phyloP scores from a whole-genome alignment of 2,888 invertebrate species.

The Euphydryas editha region DNA sequence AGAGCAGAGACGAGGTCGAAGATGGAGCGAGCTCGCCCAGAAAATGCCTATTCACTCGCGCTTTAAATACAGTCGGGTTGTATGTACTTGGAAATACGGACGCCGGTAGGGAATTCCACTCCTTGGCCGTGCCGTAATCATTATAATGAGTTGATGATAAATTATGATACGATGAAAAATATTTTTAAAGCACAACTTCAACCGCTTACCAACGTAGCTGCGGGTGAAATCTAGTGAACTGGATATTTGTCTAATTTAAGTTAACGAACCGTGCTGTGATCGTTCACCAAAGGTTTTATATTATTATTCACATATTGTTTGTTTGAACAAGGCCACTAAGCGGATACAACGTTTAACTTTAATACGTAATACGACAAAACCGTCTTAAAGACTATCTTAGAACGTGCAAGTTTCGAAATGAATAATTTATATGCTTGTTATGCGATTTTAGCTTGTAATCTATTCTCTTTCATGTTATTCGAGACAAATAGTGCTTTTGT shows the following conservation, averaged over 20 bases:
- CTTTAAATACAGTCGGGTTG: too few relatives aligned
- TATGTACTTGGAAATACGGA: too few relatives aligned
- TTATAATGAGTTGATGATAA: too few relatives aligned
- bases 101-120: too few relatives aligned
- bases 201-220: too few relatives aligned
- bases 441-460: background rate
- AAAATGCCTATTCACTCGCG: too few relatives aligned
- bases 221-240: too few relatives aligned
- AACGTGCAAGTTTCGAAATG: conserved; percentile 17
- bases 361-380: conserved; percentile 33
- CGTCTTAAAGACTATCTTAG: conserved; percentile 33
- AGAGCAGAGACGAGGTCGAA: too few relatives aligned
- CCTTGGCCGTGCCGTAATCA: too few relatives aligned
- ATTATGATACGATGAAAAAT: too few relatives aligned
- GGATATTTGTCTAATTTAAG: background rate
- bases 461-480: background rate
- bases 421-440: conserved; percentile 22
- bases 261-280: background rate
- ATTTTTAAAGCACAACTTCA: too few relatives aligned
- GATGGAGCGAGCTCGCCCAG: too few relatives aligned
- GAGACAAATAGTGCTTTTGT: background rate
- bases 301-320: conserved; percentile 14
- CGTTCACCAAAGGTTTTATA: background rate
- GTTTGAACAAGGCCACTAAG: conserved; percentile 18
- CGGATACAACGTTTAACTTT: conserved; percentile 33